phyloP scores from a whole-genome alignment of 2,888 invertebrate species.

The Ophonus ardosiacus region DNA sequence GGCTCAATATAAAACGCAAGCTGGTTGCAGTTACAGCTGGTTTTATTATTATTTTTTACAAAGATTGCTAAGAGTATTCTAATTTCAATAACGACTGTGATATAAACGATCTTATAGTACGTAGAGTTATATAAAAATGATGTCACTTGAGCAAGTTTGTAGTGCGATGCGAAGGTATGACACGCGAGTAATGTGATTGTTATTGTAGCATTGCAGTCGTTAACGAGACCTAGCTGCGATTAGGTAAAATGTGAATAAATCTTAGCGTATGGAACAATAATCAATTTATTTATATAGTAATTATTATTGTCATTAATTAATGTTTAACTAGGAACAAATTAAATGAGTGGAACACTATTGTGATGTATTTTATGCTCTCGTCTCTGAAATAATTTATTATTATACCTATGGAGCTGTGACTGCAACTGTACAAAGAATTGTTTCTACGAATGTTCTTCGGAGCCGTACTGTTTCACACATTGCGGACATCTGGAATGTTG shows the following conservation, averaged over 20 bases:
- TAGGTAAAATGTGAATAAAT: constrained; percentile 70
- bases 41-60: constrained; percentile 65
- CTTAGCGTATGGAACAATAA: constrained; percentile 72
- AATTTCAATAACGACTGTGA: constrained; percentile 74
- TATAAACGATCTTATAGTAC: constrained; percentile 73
- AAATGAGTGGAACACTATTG: constrained; percentile 54
- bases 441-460: constrained; percentile 50
- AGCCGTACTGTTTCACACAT: constrained; percentile 32
- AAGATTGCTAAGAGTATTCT: constrained; percentile 75
- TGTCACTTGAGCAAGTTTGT: constrained; percentile 53
- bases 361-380: constrained; percentile 63
- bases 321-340: constrained; percentile 67
- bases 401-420: constrained; percentile 73
- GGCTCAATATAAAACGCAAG: constrained; percentile 64
- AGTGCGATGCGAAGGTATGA: too few relatives aligned
- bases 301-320: constrained; percentile 65
- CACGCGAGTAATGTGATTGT: constrained; percentile 53
- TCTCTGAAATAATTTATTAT: constrained; percentile 64
- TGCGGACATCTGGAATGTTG: constrained; percentile 31
- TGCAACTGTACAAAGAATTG: constrained; percentile 72
- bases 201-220: constrained; percentile 62
- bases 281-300: constrained; percentile 67
- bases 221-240: constrained; percentile 55
- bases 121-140: constrained; percentile 68
- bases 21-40: constrained; percentile 76